Evolutionary conservation across 2,113 vertebrate genomes (phyloP), one percentile per base, ranked within the genome.

Genomic region (Thomomys bottae): DNA sequence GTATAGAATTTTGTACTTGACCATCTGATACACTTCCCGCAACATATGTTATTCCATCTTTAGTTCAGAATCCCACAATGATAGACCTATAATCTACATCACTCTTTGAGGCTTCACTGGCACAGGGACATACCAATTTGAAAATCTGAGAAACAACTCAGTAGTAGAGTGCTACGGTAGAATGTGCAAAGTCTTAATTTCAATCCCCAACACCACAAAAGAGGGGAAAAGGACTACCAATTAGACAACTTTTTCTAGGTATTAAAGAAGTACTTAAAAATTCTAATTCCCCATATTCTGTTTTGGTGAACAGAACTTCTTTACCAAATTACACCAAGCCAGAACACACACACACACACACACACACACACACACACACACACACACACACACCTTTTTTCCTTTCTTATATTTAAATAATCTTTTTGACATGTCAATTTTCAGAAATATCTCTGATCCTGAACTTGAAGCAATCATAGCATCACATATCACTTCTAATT

Each of bases 401-500:
- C 36, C 26, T 49, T 34, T 5, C 3, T 17, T 57, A 80, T 30
- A 45, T 42, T 73, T 30, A 68, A 21, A 34, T 7, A 72, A 32
- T 76, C 36, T 72, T 79, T 36, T 73, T 71, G n/a, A 49, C 23
- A 54, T 40, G 17, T 71, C 20, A 82, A 0, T 92, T 95, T 82
- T 78, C 70, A 86, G 75, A 83, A 86, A 73, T 70, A 54, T 54
- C 63, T 95, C 77, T 75, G 3, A 61, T 81, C 68, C 81, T 45
- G 57, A 85, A 63, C 15, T 3, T 23, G 20, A 17, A 61, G 14
- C 4, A 49, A 9, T 82, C 32, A 75, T 28, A 2, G 0, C 8
- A 10, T 64, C 28, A 77, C 54, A 63, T 38, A 20, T 88, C 34
- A 70, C 4, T 32, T 85, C 75, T 70, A 92, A 85, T n/a, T 59